Evolutionary conservation across 1,140 invertebrate species (phyloP).

Genomic region (Tetramorium simillimum): DNA sequence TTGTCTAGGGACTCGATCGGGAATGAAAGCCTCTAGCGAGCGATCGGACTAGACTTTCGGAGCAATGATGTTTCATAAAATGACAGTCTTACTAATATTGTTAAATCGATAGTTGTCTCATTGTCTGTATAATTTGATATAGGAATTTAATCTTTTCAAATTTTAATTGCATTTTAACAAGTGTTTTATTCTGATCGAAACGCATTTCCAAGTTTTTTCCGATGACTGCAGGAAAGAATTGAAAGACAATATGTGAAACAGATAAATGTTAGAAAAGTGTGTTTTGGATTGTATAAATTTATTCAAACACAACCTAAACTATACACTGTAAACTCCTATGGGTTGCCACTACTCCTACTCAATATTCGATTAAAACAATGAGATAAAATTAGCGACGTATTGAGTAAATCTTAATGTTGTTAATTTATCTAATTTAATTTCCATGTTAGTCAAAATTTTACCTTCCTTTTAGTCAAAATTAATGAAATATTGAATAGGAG

Average conservation of each 20-base stretch:
- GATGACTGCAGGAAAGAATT: neutral
- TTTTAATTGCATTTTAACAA: neutral
- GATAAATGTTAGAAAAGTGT: no score
- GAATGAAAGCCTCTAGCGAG: neutral
- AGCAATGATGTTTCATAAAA: neutral
- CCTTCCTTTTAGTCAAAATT: no score
- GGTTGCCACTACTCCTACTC: no score
- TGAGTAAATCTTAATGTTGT: no score
- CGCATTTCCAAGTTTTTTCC: neutral
- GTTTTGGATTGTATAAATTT: neutral
- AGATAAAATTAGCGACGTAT: no score
- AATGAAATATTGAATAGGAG: no score
- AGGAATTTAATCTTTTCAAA: neutral
- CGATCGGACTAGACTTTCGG: neutral
- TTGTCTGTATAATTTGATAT: neutral
- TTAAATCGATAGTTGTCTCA: neutral
- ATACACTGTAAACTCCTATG: neutral
- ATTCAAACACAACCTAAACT: neutral
- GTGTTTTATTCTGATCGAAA: no score
- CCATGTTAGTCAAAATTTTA: no score
- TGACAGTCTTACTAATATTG: neutral
- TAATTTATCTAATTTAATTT: no score
- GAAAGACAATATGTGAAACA: neutral
- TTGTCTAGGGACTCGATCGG: neutral
- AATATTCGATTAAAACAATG: no score